Base-by-base conservation (phyloP, 2,113 vertebrate species). In the Nesoenas mayeri region DNA sequence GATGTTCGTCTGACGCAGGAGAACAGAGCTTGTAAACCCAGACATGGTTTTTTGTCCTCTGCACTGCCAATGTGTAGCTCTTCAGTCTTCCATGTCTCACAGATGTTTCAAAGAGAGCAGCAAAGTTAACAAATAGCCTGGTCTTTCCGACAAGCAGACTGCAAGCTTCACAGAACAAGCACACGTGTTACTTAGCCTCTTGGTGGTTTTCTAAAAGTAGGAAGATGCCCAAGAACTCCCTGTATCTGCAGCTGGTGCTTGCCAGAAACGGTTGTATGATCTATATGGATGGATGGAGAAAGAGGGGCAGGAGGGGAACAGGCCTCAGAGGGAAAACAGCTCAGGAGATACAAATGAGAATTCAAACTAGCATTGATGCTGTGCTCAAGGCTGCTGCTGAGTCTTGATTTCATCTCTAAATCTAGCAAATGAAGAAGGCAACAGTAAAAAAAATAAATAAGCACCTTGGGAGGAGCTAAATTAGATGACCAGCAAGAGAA, bases 191-290 rank as follows among this genome's bases (percentile, higher is more conserved):
- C 82, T 93, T 92, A 73, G 72, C 66, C 89, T 93, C 88, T 85
- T 88, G 88, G 78, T 95, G 89, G 26, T 93, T 95, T 97, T 95
- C 91, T 94, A 81, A 94, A 95, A 95, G 96, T 44, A 96, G 96
- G 18, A 96, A 96, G 94, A 75, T 93, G 93, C 94, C 80, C 67
- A 94, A 86, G 94, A 97, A 93, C 75, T 92, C 2, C 0, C 75
- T 71, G 47, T 79, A 67, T 97, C 81, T 94, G 94, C 93, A 97
- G 95, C 96, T 97, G 96, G 95, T 96, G 94, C 95, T 93, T 91
- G 73, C 94, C 88, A 91, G 95, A 93, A 96, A 90, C 2, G 26
- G 74, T 93, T 75, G 88, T 85, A 48, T 88, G 84, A 92, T 81
- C 69, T 94, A 5, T 58, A 67, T 90, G 94, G 91, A 89, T 93